Evolutionary conservation across 2,888 invertebrate species (phyloP).

Genomic region (Tribolium freemani): DNA sequence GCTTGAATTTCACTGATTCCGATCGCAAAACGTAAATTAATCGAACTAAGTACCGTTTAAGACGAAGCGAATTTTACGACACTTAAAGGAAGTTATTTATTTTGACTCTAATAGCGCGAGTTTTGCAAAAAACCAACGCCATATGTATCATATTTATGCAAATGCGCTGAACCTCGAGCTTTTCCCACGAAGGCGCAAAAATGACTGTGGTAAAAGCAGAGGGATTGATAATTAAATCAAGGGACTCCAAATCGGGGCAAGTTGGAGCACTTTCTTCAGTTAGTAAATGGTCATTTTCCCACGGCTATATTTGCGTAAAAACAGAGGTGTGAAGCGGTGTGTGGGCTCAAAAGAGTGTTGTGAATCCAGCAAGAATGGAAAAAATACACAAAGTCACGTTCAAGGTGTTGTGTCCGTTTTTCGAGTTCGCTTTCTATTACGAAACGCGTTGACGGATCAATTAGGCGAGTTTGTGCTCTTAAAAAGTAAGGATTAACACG

Average conservation of each 20-base stretch:
- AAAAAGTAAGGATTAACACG: constrained; percentile 33
- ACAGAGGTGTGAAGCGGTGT: constrained; percentile 35
- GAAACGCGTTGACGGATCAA: constrained; percentile 33
- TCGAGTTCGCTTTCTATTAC: constrained; percentile 40
- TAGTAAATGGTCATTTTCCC: constrained; percentile 32
- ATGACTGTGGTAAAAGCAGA: constrained; percentile 12
- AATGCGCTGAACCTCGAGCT: constrained; percentile 19
- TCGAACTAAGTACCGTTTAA: background rate
- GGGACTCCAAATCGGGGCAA: constrained; percentile 21
- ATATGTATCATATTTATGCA: constrained; percentile 41
- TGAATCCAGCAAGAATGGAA: constrained; percentile 7
- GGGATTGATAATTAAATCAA: constrained; percentile 27
- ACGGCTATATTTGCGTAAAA: constrained; percentile 34
- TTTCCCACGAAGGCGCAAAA: constrained; percentile 35
- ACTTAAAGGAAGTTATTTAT: constrained; percentile 32
- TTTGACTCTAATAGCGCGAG: constrained; percentile 24
- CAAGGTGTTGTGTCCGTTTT: constrained; percentile 38
- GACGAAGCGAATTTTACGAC: constrained; percentile 20
- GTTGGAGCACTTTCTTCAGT: constrained; percentile 20
- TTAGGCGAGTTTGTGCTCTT: constrained; percentile 29
- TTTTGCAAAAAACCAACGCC: constrained; percentile 27
- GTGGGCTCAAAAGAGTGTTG: constrained; percentile 15
- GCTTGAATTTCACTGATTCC: constrained; percentile 23
- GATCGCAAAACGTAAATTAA: background rate
- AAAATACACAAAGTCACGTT: constrained; percentile 42